Evolutionary conservation across 92 coral and sea anemone genomes (phyloP).

Genomic region (Parazoanthus swiftii): DNA sequence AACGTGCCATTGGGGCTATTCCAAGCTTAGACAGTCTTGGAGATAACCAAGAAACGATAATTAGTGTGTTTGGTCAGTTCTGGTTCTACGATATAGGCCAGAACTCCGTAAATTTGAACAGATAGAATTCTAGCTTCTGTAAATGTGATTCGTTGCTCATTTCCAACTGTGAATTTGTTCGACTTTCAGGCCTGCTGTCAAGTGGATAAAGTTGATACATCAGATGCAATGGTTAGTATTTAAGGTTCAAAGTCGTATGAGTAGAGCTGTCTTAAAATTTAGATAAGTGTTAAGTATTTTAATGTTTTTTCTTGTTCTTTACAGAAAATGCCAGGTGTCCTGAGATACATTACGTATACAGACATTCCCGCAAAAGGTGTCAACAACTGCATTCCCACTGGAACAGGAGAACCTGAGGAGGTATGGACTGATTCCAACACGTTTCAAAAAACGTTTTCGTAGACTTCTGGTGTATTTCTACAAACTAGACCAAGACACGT

Average conservation of each 20-base stretch:
- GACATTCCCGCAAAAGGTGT: slow-evolving; percentile 80
- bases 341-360: slow-evolving; percentile 62
- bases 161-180: background rate
- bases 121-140: background rate
- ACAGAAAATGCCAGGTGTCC: slow-evolving; percentile 82
- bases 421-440: background rate
- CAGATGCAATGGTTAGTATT: slow-evolving; percentile 74
- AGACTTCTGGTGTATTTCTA: too few relatives aligned
- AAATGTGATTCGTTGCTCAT: background rate
- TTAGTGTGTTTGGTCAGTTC: too few relatives aligned
- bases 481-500: too few relatives aligned
- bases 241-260: too few relatives aligned
- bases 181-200: slow-evolving; percentile 78
- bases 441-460: background rate
- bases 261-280: too few relatives aligned
- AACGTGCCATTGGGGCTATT: background rate
- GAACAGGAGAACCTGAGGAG: slow-evolving; percentile 6
- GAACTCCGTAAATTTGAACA: background rate
- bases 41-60: too few relatives aligned
- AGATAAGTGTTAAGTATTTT: background rate
- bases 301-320: background rate
- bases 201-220: slow-evolving; percentile 66
- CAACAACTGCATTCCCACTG: slow-evolving; percentile 69
- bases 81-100: background rate
- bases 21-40: background rate